Conservation (phyloP, 2,797 vertebrate genomes). For the Periophthalmus magnuspinnatus region DNA sequence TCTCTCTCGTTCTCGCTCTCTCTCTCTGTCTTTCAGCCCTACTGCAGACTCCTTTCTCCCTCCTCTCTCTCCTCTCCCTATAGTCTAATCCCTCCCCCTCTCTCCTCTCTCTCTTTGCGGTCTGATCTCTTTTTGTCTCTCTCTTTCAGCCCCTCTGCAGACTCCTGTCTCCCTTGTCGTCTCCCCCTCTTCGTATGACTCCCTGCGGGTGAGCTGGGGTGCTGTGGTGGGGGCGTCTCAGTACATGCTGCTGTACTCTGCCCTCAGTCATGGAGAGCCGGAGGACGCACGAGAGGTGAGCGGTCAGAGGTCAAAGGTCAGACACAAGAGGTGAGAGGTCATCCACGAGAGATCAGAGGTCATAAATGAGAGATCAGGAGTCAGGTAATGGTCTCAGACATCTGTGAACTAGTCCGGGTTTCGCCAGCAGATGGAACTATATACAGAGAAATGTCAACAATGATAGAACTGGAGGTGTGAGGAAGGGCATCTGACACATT, state of each 20-base stretch:
- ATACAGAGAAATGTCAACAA: too few species aligned
- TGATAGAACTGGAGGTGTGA: too few species aligned
- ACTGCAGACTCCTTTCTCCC: conserved; percentile 58
- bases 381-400: too few species aligned
- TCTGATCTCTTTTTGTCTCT: neutral
- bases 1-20: too few species aligned
- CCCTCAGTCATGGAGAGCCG: conserved; percentile 77
- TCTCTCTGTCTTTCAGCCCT: conserved; percentile 73
- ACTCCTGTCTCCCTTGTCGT: conserved; percentile 64
- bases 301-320: conserved; percentile 53
- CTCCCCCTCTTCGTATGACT: conserved; percentile 81
- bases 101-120: neutral
- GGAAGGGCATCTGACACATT: neutral
- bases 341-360: neutral
- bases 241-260: conserved; percentile 87
- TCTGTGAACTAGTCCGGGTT: too few species aligned
- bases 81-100: conserved; percentile 70
- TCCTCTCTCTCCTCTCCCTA: conserved; percentile 48
- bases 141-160: neutral
- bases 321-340: neutral
- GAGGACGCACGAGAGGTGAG: conserved; percentile 81
- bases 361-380: too few species aligned
- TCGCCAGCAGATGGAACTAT: neutral
- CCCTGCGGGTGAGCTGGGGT: conserved; percentile 83
- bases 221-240: conserved; percentile 81